These are phyloP conservation scores for Tiliacea citrago DNA, from an alignment of 2,888 invertebrate genomes.

Conservation along the genomic window DNA sequence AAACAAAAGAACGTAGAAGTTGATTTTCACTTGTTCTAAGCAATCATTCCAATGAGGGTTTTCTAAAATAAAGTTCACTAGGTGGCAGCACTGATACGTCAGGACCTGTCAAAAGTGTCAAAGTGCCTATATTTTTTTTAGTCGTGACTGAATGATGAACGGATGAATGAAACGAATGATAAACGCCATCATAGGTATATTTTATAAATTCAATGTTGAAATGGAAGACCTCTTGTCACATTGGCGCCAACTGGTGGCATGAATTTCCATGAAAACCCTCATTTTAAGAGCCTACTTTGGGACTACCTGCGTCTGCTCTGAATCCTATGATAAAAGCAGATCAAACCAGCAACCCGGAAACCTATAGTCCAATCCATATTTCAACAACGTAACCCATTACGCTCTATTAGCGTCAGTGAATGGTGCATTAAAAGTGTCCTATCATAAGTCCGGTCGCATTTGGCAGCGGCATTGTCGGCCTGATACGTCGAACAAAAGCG, in stretches of 20 bases:
- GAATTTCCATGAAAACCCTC: no score
- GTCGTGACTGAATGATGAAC: no score
- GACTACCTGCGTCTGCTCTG: background rate
- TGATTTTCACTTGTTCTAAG: conserved; percentile 5
- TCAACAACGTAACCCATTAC: conserved; percentile 75
- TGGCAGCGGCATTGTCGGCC: conserved; percentile 88
- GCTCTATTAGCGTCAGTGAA: conserved; percentile 81
- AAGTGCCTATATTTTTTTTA: no score
- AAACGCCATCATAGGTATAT: no score
- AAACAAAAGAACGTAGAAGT: background rate
- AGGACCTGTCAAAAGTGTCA: no score
- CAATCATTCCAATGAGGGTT: background rate
- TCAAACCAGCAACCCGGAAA: conserved; percentile 68
- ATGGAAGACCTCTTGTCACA: no score
- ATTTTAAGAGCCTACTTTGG: background rate
- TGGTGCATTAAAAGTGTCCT: conserved; percentile 86
- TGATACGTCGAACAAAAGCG: conserved; percentile 88
- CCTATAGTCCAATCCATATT: conserved; percentile 73
- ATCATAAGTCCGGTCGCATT: conserved; percentile 85
- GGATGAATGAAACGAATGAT: no score
- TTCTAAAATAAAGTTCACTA: no score
- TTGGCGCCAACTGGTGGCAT: no score
- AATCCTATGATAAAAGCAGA: conserved; percentile 7
- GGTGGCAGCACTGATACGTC: no score
- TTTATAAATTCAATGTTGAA: no score